Base-by-base conservation (phyloP, 2,888 invertebrate genomes). In the Drosophila macrospina region DNA sequence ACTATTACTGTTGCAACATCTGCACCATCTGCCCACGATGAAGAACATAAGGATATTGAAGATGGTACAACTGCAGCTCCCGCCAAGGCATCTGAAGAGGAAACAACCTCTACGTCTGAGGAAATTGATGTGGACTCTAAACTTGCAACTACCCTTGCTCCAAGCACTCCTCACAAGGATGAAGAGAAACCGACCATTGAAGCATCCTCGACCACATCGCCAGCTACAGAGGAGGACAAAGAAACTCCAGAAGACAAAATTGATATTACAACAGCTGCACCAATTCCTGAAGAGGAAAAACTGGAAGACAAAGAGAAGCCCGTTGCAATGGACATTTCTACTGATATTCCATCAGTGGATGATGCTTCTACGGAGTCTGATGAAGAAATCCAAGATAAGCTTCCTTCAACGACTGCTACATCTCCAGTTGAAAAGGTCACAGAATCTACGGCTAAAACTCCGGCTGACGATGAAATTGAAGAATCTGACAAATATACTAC, bases 291-390 rank as follows among this genome's bases (percentile, higher is more conserved):
- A 4, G 60, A 65, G 6, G 54, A 70, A 26, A 45, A 45, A 36
- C 47, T 69, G 0, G 2, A 30, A 1, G 63, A 62, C 1, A 42
- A 66, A 28, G 32, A 69, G 24, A 65, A 77, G 24, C 64, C 83
- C 13, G 26, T 37, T 45, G 71, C 48, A 7, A 44, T 7, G 7
- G 66, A 44, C 16, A 45, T 7, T 28, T 10, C 63, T 16, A 82
- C 79, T 30, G 69, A 64, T 39, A 8, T 5, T n/a, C 67, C 80
- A 24, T 4, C 44, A 28, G 16, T 45, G 20, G 76, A 51, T 16
- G 78, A 68, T 11, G 52, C 39, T 7, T 80, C 80, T 6, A 83
- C 81, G 4, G 84, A 84, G 34, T 67, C 84, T 16, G 60, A 32
- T 28, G 61, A 72, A 13, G 7, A 48, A n/a, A n/a, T 36, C 5